phyloP scores from a whole-genome alignment of 1,140 invertebrate species.

The Potamilus streckersoni region DNA sequence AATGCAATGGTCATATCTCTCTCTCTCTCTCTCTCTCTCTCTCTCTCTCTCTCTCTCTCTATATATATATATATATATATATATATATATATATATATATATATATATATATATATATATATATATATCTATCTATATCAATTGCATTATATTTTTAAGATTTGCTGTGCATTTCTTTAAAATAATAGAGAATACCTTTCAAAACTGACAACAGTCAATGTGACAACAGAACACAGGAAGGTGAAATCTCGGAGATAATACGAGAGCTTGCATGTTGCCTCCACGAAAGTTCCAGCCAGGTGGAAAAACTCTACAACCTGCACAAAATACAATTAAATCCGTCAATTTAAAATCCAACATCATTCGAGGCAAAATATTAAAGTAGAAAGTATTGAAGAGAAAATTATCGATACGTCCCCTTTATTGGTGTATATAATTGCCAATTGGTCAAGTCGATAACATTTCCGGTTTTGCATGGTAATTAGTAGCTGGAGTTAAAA shows the following conservation, averaged over 20 bases:
- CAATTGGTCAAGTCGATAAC: not conserved
- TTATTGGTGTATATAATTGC: conserved; percentile 1
- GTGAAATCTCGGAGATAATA: conserved; percentile 33
- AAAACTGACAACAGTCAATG: conserved; percentile 33
- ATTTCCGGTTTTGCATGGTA: not conserved
- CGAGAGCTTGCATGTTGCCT: conserved; percentile 19
- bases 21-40: no score
- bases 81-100: no score
- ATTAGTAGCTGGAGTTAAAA: not conserved
- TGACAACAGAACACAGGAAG: conserved; percentile 28
- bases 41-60: no score
- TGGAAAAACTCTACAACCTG: conserved; percentile 32
- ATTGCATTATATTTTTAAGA: no score
- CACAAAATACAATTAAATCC: not conserved
- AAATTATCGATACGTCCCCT: not conserved
- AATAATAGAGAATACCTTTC: conserved; percentile 21
- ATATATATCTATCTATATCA: no score
- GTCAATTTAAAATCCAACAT: not conserved
- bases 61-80: no score
- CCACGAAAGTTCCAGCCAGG: conserved; percentile 8
- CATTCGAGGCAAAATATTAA: not conserved
- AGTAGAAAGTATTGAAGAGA: not conserved
- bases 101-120: no score
- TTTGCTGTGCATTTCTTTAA: not conserved
- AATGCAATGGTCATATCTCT: no score